Evolutionary conservation across 2,113 vertebrate species (phyloP), one percentile per base, ranked within the genome.

Genomic region (Xiphorhynchus elegans): DNA sequence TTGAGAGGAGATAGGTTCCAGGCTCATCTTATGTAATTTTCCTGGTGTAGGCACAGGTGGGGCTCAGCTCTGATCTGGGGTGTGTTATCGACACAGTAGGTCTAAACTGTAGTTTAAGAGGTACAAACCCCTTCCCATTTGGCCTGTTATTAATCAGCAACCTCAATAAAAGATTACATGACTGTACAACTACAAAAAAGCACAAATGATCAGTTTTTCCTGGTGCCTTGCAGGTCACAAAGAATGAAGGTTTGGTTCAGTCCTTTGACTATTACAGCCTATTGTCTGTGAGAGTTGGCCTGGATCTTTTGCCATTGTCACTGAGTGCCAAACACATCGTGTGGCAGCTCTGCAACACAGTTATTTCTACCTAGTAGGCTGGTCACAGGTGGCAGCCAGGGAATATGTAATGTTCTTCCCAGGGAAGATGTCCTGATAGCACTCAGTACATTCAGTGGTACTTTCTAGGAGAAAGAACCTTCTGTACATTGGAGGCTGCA

Each of bases 181-280:
- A 18, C 16, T 70, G 6, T 44, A 12, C 19, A 62, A 25, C 17
- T 91, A 84, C 11, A 59, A 87, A 33, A 50, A 64, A 72, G 50
- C 6, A 39, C 7, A 66, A 84, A 53, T 35, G 7, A 35, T n/a
- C 26, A 63, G 8, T 15, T 37, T 12, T 85, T 75, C 19, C 35
- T 0, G 0, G 1, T 62, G 20, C 28, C 28, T 31, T 1, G 1
- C 15, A 83, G 62, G 11, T 9, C 19, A 35, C 53, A 37, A 66
- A 10, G 42, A 31, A 40, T 26, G 29, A 37, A 37, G 13, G 9
- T 59, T 74, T 67, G 13, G 14, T 4, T 47, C 46, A 20, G 18
- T 33, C 23, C 33, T 78, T 16, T 60, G 62, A 23, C 17, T 8
- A 4, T n/a, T n/a, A 5, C 14, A n/a, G 31, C 24, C 13, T 7